Conservation (phyloP, 2,797 vertebrate species). For the Melanotaenia pygmaea region DNA sequence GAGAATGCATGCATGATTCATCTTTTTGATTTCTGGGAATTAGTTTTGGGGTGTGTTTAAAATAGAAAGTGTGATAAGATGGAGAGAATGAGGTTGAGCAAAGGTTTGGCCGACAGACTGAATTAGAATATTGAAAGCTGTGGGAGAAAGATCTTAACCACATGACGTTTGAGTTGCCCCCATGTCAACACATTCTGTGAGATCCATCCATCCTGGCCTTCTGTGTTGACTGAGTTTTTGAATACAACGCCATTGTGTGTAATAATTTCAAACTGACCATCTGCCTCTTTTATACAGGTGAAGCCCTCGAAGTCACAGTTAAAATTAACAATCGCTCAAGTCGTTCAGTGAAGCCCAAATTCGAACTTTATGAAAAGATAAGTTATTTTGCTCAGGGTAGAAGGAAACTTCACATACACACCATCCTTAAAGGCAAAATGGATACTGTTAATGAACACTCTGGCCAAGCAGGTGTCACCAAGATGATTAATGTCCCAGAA, state of each 20-base stretch:
- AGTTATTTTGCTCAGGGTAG: conserved; percentile 68
- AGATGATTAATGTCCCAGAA: conserved; percentile 63
- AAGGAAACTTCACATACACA: conserved; percentile 30
- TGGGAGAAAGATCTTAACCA: too few relatives aligned
- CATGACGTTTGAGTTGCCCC: background rate
- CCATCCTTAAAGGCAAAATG: conserved; percentile 58
- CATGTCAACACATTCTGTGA: background rate
- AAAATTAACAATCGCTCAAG: conserved; percentile 61
- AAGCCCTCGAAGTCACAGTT: conserved; percentile 31
- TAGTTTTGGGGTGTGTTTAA: background rate
- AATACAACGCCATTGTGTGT: background rate
- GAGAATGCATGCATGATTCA: too few relatives aligned
- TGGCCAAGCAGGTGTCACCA: conserved; percentile 39
- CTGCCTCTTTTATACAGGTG: conserved; percentile 46
- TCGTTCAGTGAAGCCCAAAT: conserved; percentile 66
- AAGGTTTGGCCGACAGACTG: background rate
- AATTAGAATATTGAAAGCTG: background rate
- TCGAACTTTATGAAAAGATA: conserved; percentile 62
- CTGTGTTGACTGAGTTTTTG: background rate
- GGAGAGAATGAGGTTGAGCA: background rate
- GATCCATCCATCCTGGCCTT: background rate
- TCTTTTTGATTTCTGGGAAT: too few relatives aligned
- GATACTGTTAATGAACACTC: conserved; percentile 34
- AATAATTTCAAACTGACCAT: background rate
- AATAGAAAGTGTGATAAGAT: background rate